These are phyloP conservation scores for Gonioctena quinquepunctata DNA, from an alignment of 1,140 invertebrate species.

Conservation along the genomic window DNA sequence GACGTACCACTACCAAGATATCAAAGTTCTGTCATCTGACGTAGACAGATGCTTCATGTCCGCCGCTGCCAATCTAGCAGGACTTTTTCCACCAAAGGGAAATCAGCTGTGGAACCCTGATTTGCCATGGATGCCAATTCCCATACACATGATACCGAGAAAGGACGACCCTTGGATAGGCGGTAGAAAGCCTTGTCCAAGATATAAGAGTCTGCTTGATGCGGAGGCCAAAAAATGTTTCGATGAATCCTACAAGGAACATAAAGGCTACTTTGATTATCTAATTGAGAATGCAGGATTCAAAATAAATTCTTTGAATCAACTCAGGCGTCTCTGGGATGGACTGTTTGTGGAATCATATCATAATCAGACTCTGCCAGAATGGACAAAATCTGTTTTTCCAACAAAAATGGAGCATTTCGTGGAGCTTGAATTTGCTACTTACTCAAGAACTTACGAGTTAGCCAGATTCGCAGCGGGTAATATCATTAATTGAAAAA, in stretches of 20 bases:
- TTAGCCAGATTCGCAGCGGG: no score
- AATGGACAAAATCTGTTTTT: constrained; percentile 68
- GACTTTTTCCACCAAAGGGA: constrained; percentile 70
- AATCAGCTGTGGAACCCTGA: constrained; percentile 69
- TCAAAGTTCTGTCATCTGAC: constrained; percentile 70
- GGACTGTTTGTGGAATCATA: constrained; percentile 68
- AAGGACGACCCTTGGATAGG: constrained; percentile 62
- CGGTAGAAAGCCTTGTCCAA: constrained; percentile 65
- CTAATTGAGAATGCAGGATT: constrained; percentile 64
- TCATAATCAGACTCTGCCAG: constrained; percentile 71
- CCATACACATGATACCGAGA: constrained; percentile 76
- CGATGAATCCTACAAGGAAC: constrained; percentile 57
- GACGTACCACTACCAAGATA: constrained; percentile 54
- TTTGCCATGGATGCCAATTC: constrained; percentile 85
- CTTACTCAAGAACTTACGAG: no score
- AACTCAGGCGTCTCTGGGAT: constrained; percentile 66
- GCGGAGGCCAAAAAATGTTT: constrained; percentile 62
- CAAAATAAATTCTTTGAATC: constrained; percentile 58
- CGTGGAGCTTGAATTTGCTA: no score
- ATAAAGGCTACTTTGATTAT: constrained; percentile 65
- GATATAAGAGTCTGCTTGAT: constrained; percentile 62
- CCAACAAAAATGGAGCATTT: no score
- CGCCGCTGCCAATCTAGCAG: constrained; percentile 79
- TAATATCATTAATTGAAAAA: no score
- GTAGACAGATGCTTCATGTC: constrained; percentile 88